Evolutionary conservation across 2,113 vertebrate species (phyloP).

Genomic region (Raja brachyura): DNA sequence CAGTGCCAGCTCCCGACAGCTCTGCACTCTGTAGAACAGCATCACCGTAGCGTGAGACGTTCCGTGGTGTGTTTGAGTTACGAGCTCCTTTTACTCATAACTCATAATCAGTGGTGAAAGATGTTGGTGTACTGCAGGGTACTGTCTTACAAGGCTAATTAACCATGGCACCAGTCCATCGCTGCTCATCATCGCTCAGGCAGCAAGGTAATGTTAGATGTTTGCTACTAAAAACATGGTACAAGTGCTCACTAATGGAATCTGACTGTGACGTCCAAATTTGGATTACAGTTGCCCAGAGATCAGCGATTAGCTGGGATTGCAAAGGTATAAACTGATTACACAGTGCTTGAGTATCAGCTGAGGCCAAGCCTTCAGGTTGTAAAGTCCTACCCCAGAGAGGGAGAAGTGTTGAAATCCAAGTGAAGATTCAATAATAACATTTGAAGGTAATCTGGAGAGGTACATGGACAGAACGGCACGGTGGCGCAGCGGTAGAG

Average conservation of each 20-base stretch:
- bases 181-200: neutral
- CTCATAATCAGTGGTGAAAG: constrained; percentile 15
- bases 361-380: too few species aligned
- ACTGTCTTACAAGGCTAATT: constrained; percentile 22
- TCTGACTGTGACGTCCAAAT: neutral
- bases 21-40: neutral
- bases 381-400: too few species aligned
- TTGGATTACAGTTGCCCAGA: neutral
- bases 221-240: neutral
- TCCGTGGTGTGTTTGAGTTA: neutral
- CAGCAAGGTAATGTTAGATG: neutral
- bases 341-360: too few species aligned
- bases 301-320: neutral
- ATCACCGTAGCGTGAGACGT: neutral
- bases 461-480: too few species aligned
- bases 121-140: neutral
- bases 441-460: too few species aligned
- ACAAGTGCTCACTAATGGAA: neutral
- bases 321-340: neutral
- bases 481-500: too few species aligned
- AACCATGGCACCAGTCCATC: neutral
- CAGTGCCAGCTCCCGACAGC: too few species aligned
- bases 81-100: neutral
- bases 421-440: too few species aligned
- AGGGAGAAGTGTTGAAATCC: too few species aligned